phyloP scores from a whole-genome alignment of 2,888 invertebrate species.

The Auanema sp. region DNA sequence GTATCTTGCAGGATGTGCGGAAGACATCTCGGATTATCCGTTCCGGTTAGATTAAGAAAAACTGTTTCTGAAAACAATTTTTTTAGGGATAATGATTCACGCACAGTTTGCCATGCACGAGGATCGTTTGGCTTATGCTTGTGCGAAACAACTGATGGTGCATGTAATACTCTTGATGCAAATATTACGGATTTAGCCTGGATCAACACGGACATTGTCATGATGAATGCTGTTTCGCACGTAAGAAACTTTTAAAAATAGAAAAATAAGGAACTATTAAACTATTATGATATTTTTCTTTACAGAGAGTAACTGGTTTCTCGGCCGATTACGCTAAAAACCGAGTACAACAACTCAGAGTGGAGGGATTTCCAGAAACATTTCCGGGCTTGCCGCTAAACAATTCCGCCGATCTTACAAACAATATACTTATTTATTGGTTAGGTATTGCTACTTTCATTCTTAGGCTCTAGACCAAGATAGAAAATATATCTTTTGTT shows the following conservation, averaged over 20 bases:
- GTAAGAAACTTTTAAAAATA: slow-evolving; percentile 6
- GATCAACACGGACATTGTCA: slow-evolving; percentile 7
- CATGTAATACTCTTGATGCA: slow-evolving; percentile 3
- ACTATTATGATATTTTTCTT: not conserved
- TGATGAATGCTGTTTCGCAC: slow-evolving; percentile 11
- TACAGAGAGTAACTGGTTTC: slow-evolving; percentile 15
- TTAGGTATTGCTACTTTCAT: too few relatives aligned
- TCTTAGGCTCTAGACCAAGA: too few relatives aligned
- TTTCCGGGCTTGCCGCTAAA: slow-evolving; percentile 6
- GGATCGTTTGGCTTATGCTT: slow-evolving; percentile 8
- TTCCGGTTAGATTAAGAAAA: slow-evolving; percentile 5
- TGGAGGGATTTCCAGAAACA: slow-evolving; percentile 9
- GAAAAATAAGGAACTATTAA: not conserved
- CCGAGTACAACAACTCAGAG: slow-evolving; percentile 5
- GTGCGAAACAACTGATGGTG: not conserved
- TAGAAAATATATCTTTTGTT: too few relatives aligned
- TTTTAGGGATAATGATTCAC: not conserved
- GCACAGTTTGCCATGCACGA: slow-evolving; percentile 8
- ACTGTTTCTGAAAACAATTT: not conserved
- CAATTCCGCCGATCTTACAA: not conserved
- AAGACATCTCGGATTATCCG: slow-evolving; percentile 9
- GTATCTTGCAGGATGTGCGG: slow-evolving; percentile 12
- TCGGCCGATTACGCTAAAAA: slow-evolving; percentile 13
- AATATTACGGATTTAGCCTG: slow-evolving; percentile 8
- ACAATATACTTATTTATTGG: too few relatives aligned